These are phyloP conservation scores for Apodemus sylvaticus DNA, from an alignment of 2,113 vertebrate species.

Conservation along the genomic window DNA sequence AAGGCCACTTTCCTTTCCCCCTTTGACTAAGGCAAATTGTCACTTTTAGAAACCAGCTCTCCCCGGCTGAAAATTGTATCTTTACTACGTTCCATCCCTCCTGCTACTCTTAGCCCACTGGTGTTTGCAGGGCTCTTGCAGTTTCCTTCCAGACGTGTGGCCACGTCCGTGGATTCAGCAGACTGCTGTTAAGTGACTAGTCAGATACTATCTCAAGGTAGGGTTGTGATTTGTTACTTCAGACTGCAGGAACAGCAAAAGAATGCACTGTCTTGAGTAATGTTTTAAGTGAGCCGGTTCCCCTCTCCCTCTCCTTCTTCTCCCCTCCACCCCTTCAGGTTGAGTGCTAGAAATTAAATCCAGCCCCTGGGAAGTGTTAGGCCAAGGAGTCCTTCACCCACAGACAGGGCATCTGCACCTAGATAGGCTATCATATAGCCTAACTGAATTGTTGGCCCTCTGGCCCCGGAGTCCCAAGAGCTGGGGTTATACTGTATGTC, in stretches of 20 bases:
- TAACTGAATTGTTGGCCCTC: not conserved
- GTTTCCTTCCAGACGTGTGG: not conserved
- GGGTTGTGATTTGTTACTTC: too few relatives aligned
- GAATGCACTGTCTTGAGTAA: rapidly evolving
- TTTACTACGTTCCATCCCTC: rapidly evolving
- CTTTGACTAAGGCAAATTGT: not conserved
- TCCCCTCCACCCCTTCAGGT: not conserved
- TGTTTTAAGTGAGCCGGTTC: too few relatives aligned
- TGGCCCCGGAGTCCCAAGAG: not conserved
- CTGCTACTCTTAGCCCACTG: not conserved
- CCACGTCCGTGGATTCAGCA: not conserved
- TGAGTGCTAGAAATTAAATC: not conserved
- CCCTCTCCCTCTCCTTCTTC: too few relatives aligned
- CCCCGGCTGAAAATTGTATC: rapidly evolving
- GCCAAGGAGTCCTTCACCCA: not conserved
- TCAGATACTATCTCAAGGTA: too few relatives aligned
- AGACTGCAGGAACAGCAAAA: not conserved
- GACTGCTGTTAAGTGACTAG: not conserved
- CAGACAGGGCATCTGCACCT: not conserved
- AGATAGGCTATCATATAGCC: not conserved
- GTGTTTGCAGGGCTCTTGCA: not conserved
- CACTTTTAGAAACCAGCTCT: not conserved
- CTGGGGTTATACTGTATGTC: not conserved
- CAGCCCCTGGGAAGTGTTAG: not conserved
- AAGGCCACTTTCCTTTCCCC: not conserved